Evolutionary conservation across 2,113 vertebrate species (phyloP).

Genomic region (Alligator mississippiensis): DNA sequence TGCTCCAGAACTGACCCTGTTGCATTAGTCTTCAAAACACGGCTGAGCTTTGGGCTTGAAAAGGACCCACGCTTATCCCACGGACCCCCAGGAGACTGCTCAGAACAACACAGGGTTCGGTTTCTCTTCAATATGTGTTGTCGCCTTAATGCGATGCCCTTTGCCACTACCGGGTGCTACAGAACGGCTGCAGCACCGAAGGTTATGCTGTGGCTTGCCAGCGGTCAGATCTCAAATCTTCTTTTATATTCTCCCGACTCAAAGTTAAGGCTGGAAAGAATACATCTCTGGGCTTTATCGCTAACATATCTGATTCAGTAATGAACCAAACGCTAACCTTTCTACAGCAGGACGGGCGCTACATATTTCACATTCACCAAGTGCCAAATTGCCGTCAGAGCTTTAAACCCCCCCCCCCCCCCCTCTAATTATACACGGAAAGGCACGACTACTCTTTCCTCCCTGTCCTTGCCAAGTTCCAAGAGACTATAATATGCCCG

Average conservation of each 20-base stretch:
- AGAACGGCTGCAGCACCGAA: neutral
- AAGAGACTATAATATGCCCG: constrained; percentile 42
- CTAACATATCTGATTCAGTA: constrained; percentile 49
- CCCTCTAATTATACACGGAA: constrained; percentile 69
- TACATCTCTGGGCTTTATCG: constrained; percentile 52
- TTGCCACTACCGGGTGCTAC: neutral
- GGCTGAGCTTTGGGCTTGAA: fast-evolving
- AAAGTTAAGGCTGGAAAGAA: constrained; percentile 68
- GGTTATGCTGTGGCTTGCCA: neutral
- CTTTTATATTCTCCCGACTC: neutral
- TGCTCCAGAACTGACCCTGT: fast-evolving
- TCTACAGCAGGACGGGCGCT: constrained; percentile 66
- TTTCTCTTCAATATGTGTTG: fast-evolving
- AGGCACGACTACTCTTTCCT: constrained; percentile 52
- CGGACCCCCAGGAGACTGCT: neutral
- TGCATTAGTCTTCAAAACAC: neutral
- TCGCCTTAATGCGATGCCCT: fast-evolving
- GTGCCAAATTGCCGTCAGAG: constrained; percentile 65
- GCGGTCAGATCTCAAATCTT: neutral
- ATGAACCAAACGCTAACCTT: constrained; percentile 72
- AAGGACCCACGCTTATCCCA: fast-evolving
- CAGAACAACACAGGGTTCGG: neutral
- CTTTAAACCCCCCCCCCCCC: constrained; percentile 52
- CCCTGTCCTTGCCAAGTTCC: constrained; percentile 40
- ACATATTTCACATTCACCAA: constrained; percentile 14